These are phyloP conservation scores for Hyposoter dolosus DNA, from an alignment of 2,888 invertebrate species.

Conservation along the genomic window DNA sequence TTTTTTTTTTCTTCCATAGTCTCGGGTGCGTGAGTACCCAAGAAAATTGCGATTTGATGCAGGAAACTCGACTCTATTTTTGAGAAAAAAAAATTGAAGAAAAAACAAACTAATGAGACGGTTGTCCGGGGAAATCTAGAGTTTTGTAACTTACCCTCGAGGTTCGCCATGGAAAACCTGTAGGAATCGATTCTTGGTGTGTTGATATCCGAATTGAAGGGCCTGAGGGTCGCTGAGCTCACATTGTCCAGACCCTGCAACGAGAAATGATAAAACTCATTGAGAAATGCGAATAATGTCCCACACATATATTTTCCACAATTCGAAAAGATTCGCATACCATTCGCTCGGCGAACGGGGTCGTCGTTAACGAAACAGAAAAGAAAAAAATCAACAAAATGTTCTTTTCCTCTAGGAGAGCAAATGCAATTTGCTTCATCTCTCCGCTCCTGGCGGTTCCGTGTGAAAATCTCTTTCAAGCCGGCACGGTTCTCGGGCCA, in stretches of 20 bases:
- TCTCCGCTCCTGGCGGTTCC: conserved; percentile 12
- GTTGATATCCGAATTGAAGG: conserved; percentile 89
- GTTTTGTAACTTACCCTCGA: conserved; percentile 89
- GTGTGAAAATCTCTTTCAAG: neutral
- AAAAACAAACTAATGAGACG: neutral
- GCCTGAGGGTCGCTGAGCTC: conserved; percentile 87
- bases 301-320: no score
- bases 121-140: neutral
- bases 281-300: conserved; percentile 27
- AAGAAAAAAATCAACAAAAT: conserved; percentile 27
- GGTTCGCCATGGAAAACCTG: conserved; percentile 97
- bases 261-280: conserved; percentile 72
- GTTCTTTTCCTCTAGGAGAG: conserved; percentile 36
- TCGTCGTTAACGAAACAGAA: neutral
- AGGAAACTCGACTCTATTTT: conserved; percentile 41
- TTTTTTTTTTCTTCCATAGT: conserved; percentile 1
- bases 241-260: conserved; percentile 90
- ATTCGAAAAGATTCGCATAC: no score
- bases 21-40: neutral
- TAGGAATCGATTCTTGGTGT: conserved; percentile 95
- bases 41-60: conserved; percentile 50
- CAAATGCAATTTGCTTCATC: conserved; percentile 62
- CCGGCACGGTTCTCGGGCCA: conserved; percentile 42
- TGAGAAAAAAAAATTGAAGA: conserved; percentile 16
- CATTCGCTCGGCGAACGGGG: no score